Conservation (phyloP, 1,140 invertebrate species). For the Atta colombica region DNA sequence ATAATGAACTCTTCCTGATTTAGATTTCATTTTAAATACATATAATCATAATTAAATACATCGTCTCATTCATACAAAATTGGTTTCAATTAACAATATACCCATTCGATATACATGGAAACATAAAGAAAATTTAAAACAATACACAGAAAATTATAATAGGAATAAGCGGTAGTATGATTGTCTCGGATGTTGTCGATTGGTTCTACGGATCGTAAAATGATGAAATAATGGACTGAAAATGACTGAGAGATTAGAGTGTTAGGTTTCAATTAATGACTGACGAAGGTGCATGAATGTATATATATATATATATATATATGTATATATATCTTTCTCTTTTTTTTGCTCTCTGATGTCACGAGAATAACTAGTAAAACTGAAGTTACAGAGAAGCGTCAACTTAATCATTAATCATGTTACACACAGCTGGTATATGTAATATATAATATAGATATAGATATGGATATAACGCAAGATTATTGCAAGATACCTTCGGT, state of each 20-base stretch:
- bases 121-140: constrained; percentile 52
- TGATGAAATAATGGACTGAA: constrained; percentile 66
- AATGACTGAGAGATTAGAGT: constrained; percentile 69
- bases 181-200: constrained; percentile 33
- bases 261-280: constrained; percentile 76
- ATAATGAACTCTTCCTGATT: constrained; percentile 51
- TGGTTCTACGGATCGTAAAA: constrained; percentile 10
- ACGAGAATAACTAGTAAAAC: constrained; percentile 82
- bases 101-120: constrained; percentile 46
- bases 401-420: constrained; percentile 86
- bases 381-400: constrained; percentile 85
- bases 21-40: constrained; percentile 1
- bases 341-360: constrained; percentile 68
- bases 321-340: constrained; percentile 23
- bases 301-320: constrained; percentile 28
- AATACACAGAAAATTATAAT: constrained; percentile 46
- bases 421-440: constrained; percentile 87
- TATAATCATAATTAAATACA: not conserved
- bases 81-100: constrained; percentile 45
- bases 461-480: constrained; percentile 82
- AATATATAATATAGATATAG: constrained; percentile 77
- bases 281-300: constrained; percentile 78
- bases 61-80: not conserved
- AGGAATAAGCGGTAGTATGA: constrained; percentile 51
- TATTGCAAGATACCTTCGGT: constrained; percentile 87